Percentiles rank a stretch among this genome's conserved stretches.
Evolutionary conservation across 2,113 vertebrate species (phyloP).

Genomic region (Tricholaema leucomelas): DNA sequence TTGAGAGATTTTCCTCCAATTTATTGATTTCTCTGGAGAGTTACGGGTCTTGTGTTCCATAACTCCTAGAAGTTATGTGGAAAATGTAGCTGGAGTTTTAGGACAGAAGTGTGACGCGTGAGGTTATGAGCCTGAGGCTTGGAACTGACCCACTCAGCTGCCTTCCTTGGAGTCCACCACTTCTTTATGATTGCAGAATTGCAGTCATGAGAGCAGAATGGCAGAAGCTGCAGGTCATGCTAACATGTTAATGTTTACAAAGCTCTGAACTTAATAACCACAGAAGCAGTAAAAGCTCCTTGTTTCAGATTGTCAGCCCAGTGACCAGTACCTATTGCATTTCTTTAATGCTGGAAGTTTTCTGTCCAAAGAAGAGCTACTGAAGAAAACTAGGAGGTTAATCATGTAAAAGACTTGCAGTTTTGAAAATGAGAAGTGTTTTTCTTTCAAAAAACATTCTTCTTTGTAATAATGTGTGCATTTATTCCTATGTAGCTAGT

Average conservation of each 20-base stretch:
- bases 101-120: background rate
- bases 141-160: background rate
- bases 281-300: background rate
- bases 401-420: background rate
- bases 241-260: slow-evolving; percentile 45
- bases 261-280: background rate
- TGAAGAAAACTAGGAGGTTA: background rate
- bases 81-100: slow-evolving; percentile 48
- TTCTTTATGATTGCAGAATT: background rate
- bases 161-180: background rate
- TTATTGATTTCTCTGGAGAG: slow-evolving; percentile 4
- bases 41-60: background rate
- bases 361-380: background rate
- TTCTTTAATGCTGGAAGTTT: background rate
- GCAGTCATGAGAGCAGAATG: background rate
- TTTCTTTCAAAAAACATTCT: background rate
- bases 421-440: background rate
- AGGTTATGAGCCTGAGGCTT: background rate
- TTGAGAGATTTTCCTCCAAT: background rate
- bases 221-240: background rate
- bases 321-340: background rate
- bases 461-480: background rate
- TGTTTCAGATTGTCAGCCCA: background rate
- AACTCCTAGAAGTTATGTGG: background rate
- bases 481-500: background rate